phyloP scores from a whole-genome alignment of 2,888 invertebrate genomes.

The Melitaea athalia region DNA sequence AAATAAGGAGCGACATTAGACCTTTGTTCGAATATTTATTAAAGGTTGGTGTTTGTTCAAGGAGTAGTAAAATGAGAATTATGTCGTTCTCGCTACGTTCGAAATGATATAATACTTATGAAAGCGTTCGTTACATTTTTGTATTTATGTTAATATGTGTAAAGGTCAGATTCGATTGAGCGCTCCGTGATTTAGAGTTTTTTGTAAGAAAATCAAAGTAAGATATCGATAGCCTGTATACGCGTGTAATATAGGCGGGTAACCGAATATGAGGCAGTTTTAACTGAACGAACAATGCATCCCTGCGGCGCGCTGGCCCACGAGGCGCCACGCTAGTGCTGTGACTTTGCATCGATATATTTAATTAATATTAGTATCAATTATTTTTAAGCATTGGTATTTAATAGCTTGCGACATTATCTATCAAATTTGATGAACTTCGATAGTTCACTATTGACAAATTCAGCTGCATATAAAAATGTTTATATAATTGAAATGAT shows the following conservation, averaged over 20 bases:
- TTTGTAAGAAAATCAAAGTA: constrained; percentile 40
- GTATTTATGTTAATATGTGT: constrained; percentile 30
- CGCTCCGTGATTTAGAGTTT: constrained; percentile 49
- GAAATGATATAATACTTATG: constrained; percentile 43
- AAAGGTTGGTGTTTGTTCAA: constrained; percentile 65
- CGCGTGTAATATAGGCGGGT: constrained; percentile 72
- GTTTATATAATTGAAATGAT: too few species aligned
- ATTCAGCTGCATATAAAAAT: too few species aligned
- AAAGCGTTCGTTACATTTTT: constrained; percentile 36
- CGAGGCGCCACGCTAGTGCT: constrained; percentile 71
- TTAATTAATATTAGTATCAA: background rate
- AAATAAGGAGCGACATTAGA: constrained; percentile 75
- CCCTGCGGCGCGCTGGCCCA: constrained; percentile 67
- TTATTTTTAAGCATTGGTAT: too few species aligned
- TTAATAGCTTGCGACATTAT: too few species aligned
- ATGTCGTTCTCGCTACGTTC: constrained; percentile 55
- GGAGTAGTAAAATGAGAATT: constrained; percentile 77
- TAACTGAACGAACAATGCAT: constrained; percentile 70
- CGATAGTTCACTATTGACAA: too few species aligned
- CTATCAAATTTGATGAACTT: too few species aligned
- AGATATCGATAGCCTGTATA: constrained; percentile 72
- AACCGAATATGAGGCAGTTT: constrained; percentile 80
- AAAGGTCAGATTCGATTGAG: constrained; percentile 42
- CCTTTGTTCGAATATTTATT: constrained; percentile 76
- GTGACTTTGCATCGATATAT: constrained; percentile 44